Evolutionary conservation across 1,140 invertebrate genomes (phyloP).

Genomic region (Battus philenor): DNA sequence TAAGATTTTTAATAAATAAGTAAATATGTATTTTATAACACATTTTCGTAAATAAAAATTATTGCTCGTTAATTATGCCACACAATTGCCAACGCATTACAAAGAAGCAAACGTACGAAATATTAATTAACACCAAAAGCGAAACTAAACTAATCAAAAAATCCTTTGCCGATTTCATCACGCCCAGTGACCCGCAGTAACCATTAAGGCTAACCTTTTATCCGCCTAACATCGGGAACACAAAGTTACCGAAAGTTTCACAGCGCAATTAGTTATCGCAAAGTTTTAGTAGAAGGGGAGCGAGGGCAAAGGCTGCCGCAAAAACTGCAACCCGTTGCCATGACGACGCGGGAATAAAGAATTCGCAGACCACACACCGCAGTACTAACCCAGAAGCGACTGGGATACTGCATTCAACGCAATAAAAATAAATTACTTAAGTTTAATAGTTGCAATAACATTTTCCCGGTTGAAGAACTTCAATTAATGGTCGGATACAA

Average conservation of each 20-base stretch:
- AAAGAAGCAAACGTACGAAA: too few species aligned
- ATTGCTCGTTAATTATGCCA: too few species aligned
- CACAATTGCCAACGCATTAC: too few species aligned
- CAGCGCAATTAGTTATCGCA: constrained; percentile 40
- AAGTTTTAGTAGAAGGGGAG: constrained; percentile 38
- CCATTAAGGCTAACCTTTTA: constrained; percentile 17
- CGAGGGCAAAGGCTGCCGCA: constrained; percentile 20
- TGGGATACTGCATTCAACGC: constrained; percentile 14
- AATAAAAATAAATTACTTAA: constrained; percentile 35
- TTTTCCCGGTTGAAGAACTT: constrained; percentile 26
- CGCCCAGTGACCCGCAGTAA: constrained; percentile 5
- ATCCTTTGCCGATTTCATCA: not conserved
- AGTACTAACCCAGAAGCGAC: constrained; percentile 22
- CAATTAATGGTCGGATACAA: constrained; percentile 19
- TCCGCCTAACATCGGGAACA: constrained; percentile 20
- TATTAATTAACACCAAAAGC: too few species aligned
- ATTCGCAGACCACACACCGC: constrained; percentile 33
- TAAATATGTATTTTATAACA: too few species aligned
- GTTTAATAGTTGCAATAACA: constrained; percentile 27
- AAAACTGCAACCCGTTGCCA: constrained; percentile 36
- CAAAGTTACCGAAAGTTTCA: constrained; percentile 28
- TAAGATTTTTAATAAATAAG: too few species aligned
- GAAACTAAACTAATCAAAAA: not conserved
- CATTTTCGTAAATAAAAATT: too few species aligned
- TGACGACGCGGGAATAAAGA: constrained; percentile 42